phyloP scores from a whole-genome alignment of 2,113 vertebrate genomes.

The Galbula dea region DNA sequence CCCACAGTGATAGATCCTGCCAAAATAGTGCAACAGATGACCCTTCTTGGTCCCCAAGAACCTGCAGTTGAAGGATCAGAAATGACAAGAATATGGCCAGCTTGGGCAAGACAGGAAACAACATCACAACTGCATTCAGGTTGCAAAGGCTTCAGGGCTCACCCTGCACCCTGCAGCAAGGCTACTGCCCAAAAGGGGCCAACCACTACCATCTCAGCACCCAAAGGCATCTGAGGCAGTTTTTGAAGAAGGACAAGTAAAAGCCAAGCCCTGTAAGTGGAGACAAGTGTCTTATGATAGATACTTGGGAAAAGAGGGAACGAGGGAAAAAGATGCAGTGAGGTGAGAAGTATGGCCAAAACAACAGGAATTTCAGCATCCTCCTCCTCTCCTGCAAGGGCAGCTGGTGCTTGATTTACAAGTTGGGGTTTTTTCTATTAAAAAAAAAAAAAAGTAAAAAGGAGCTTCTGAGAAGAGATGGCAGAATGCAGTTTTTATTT shows the following conservation, averaged over 20 bases:
- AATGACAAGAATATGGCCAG: neutral
- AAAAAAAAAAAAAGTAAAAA: neutral
- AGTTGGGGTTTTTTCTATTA: no score
- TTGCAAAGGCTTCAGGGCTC: neutral
- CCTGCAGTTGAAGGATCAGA: neutral
- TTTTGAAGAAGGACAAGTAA: neutral
- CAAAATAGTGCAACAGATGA: neutral
- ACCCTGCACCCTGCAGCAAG: neutral
- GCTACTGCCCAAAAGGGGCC: no score
- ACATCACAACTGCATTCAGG: fast-evolving
- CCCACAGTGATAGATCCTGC: neutral
- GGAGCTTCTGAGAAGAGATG: neutral
- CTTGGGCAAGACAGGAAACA: neutral
- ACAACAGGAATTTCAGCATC: neutral
- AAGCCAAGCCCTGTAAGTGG: neutral
- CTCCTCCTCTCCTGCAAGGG: neutral
- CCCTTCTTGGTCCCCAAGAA: neutral
- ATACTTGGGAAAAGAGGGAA: neutral
- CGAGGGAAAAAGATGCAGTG: neutral
- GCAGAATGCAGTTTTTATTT: neutral
- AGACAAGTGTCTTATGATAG: neutral
- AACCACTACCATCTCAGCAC: neutral
- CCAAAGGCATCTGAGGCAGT: neutral
- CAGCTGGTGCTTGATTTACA: neutral
- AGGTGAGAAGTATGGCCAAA: neutral